phyloP scores from a whole-genome alignment of 2,113 vertebrate genomes.

The Crotalus tigris region DNA sequence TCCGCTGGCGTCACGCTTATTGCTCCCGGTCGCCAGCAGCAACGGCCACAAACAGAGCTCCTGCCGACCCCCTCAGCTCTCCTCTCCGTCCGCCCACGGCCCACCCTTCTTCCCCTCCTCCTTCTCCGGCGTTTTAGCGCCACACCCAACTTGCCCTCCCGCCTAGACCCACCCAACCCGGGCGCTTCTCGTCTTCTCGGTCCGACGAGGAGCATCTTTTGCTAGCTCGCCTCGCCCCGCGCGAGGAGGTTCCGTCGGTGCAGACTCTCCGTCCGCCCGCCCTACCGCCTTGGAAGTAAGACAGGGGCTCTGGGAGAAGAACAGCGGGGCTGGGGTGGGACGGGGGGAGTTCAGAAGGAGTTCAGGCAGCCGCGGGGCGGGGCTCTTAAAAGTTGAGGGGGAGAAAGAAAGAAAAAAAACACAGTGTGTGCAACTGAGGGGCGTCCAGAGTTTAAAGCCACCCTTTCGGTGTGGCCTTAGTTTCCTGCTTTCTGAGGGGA shows the following conservation, averaged over 20 bases:
- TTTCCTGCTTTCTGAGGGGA: neutral
- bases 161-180: too few species aligned
- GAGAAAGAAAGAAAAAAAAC: neutral
- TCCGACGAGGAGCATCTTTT: neutral
- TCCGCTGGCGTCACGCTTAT: neutral
- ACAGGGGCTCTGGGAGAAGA: accelerated
- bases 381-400: neutral
- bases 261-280: neutral
- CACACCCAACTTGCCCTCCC: neutral
- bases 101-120: neutral
- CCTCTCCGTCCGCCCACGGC: conserved; percentile 1
- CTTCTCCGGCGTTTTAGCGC: neutral
- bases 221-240: neutral
- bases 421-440: neutral
- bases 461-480: too few species aligned
- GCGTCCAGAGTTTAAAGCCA: neutral
- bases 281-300: neutral
- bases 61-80: neutral
- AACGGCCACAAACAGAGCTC: neutral
- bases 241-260: neutral
- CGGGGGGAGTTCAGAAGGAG: neutral
- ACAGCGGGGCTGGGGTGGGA: too few species aligned
- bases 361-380: neutral
- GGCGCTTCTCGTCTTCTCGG: too few species aligned
- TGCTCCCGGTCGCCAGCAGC: neutral